Percentiles rank a stretch among this genome's conserved stretches.
Conservation (phyloP, 1,140 invertebrate genomes). For the Drosophila kepulauana region DNA sequence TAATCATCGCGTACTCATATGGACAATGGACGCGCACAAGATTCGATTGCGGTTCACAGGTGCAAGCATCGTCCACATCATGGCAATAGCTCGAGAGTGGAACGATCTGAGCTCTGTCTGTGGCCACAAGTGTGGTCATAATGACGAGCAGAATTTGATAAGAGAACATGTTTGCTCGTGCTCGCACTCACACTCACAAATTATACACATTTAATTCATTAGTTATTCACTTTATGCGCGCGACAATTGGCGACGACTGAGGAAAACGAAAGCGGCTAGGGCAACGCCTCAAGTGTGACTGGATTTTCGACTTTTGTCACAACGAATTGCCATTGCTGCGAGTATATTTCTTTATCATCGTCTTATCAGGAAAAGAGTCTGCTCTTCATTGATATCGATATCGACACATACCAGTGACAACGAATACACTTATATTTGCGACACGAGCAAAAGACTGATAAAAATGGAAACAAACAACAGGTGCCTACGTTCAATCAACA, state of each 20-base stretch:
- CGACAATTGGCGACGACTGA: not conserved
- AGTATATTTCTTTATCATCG: constrained; percentile 29
- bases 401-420: not conserved
- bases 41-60: constrained; percentile 62
- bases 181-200: constrained; percentile 19
- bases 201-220: constrained; percentile 42
- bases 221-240: not conserved
- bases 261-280: not conserved
- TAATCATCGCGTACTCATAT: constrained; percentile 66
- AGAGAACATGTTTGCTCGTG: constrained; percentile 49
- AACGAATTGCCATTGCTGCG: not conserved
- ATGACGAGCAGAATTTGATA: constrained; percentile 40
- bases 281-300: constrained; percentile 58
- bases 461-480: constrained; percentile 23
- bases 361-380: constrained; percentile 24
- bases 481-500: not conserved
- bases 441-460: constrained; percentile 10
- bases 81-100: constrained; percentile 63
- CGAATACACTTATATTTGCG: not conserved
- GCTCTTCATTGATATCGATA: constrained; percentile 32
- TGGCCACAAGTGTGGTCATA: constrained; percentile 10
- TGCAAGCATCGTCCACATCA: constrained; percentile 40
- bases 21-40: constrained; percentile 60
- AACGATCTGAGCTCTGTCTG: constrained; percentile 50
- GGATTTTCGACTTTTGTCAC: constrained; percentile 31